phyloP scores from a whole-genome alignment of 2,888 invertebrate species.

The Drepanosiphum platanoidis region DNA sequence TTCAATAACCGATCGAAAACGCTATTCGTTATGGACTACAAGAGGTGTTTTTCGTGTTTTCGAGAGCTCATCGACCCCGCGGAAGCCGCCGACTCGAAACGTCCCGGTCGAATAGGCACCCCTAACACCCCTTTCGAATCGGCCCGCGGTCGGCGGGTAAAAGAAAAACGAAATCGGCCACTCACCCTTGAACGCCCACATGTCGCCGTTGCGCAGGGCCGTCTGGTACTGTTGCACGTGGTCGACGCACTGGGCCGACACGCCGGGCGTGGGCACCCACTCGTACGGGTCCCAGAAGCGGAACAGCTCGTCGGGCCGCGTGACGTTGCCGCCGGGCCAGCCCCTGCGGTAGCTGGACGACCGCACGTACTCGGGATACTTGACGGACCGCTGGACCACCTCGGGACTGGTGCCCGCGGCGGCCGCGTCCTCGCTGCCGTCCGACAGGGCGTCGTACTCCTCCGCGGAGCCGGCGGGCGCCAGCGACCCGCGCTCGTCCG shows the following conservation, averaged over 20 bases:
- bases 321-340: slow-evolving; percentile 43
- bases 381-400: neutral
- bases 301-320: slow-evolving; percentile 48
- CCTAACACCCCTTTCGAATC: no score
- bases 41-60: no score
- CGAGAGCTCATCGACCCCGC: no score
- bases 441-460: neutral
- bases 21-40: no score
- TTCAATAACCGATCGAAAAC: no score
- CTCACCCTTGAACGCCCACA: slow-evolving; percentile 62
- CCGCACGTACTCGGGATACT: slow-evolving; percentile 49
- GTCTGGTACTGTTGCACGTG: slow-evolving; percentile 50
- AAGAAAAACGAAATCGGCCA: neutral
- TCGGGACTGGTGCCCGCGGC: slow-evolving; percentile 19
- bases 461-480: neutral
- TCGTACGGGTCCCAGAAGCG: slow-evolving; percentile 57
- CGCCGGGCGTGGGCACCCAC: slow-evolving; percentile 71
- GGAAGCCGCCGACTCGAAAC: no score
- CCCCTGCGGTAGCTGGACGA: slow-evolving; percentile 42
- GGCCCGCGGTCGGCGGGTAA: no score
- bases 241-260: slow-evolving; percentile 65
- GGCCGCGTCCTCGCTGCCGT: slow-evolving; percentile 13
- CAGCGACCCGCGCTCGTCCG: neutral
- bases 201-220: slow-evolving; percentile 56
- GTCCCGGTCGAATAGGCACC: no score